Evolutionary conservation across 2,797 vertebrate genomes (phyloP), one percentile per base, ranked within the genome.

Genomic region (Poecile montanus): DNA sequence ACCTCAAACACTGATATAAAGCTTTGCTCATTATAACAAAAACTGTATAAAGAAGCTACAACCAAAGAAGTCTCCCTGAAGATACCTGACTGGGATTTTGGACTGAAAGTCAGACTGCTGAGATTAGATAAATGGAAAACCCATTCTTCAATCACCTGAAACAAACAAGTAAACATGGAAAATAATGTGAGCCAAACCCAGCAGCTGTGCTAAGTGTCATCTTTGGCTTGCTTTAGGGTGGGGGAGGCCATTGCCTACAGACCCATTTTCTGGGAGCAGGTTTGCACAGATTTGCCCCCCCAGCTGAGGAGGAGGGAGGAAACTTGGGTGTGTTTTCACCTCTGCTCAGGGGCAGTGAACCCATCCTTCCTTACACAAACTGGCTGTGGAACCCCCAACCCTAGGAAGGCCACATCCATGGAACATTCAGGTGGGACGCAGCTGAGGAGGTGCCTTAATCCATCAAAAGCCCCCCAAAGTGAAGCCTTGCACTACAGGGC

Each of bases 251-350:
- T 45, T 65, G 26, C 26, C 26, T 20, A 23, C 7, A 36, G 12
- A 36, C 16, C 13, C 38, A 9, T 36, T 44, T 34, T 6, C 32
- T 63, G 38, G 32, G 32, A 63, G 25, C 38, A 63, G 25, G 48
- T 44, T 53, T 63, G 38, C 32, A 34, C 48, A 44, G 26, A 30
- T 30, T 53, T 53, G 5, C 25, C 30, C 11, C 19, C 30, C 8
- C 6, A 51, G 5, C 9, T 0, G 1, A 30, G 23, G 38, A 14
- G 5, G 12, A 2, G 4, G 7, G 38, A 23, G 26, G 38, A 63
- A 11, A 6, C 53, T 44, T 13, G 5, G 12, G 3, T 30, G 38
- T 36, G 32, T 19, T 54, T 13, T 20, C 25, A 36, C 20, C 32
- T 45, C 60, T 65, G 40, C 13, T 65, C 40, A 36, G 40, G 32